Conservation (phyloP, 2,113 vertebrate species). For the Origma solitaria region DNA sequence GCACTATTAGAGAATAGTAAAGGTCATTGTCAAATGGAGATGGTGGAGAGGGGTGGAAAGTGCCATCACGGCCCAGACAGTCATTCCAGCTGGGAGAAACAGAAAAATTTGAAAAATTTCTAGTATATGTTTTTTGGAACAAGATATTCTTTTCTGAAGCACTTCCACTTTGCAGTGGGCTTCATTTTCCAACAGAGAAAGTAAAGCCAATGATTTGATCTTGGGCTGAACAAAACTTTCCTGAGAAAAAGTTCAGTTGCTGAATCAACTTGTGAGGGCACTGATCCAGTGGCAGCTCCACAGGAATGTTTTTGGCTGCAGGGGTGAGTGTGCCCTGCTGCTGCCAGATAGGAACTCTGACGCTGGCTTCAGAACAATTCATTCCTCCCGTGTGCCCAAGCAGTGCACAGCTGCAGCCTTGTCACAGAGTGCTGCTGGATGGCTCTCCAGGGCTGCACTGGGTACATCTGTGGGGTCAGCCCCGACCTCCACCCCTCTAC, state of each 20-base stretch:
- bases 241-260: background rate
- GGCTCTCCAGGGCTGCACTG: background rate
- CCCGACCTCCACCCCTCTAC: background rate
- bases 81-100: background rate
- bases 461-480: background rate
- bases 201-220: background rate
- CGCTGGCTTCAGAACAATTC: background rate
- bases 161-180: background rate
- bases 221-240: background rate
- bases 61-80: background rate
- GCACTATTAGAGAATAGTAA: rapidly evolving
- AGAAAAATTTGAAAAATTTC: background rate
- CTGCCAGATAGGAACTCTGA: background rate
- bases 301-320: background rate
- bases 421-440: rapidly evolving
- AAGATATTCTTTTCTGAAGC: background rate
- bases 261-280: background rate
- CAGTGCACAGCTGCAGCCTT: rapidly evolving
- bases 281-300: background rate
- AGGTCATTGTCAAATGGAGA: background rate
- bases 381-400: background rate
- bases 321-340: background rate
- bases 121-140: background rate
- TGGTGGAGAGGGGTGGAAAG: background rate
- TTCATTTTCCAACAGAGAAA: background rate